Evolutionary conservation across 92 coral and sea anemone genomes (phyloP).

Genomic region (Zoanthus gigantus): DNA sequence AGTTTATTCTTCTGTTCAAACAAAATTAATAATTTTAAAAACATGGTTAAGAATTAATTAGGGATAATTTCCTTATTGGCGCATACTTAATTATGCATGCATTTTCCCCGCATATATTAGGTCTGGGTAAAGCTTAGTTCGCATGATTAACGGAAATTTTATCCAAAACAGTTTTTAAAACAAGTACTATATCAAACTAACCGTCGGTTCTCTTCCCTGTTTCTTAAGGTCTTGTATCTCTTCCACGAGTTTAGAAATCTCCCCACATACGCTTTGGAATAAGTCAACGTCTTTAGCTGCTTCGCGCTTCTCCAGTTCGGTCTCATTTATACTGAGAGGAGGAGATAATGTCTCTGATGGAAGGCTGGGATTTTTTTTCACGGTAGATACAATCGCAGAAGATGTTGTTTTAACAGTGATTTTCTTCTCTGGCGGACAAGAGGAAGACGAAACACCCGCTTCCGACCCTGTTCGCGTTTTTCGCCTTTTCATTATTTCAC

Average conservation of each 20-base stretch:
- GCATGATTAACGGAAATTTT: too few species aligned
- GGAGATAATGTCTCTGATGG: constrained; percentile 53
- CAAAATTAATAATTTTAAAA: too few species aligned
- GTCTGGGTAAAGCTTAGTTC: too few species aligned
- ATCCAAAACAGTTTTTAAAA: too few species aligned
- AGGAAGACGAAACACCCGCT: constrained; percentile 65
- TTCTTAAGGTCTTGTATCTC: constrained; percentile 84
- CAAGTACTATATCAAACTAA: constrained; percentile 5
- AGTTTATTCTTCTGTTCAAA: too few species aligned
- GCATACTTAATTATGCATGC: too few species aligned
- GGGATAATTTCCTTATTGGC: too few species aligned
- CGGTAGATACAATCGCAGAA: constrained; percentile 31
- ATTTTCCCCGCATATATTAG: too few species aligned
- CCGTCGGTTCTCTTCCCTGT: constrained; percentile 61
- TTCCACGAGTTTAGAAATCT: constrained; percentile 81
- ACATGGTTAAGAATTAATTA: too few species aligned
- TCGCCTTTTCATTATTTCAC: constrained; percentile 80
- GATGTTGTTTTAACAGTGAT: constrained; percentile 56
- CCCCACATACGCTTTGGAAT: constrained; percentile 85
- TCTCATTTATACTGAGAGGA: constrained; percentile 61
- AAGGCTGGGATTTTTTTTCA: constrained; percentile 58
- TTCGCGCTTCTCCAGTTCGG: constrained; percentile 80
- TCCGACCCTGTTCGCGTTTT: constrained; percentile 83
- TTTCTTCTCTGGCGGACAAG: constrained; percentile 77
- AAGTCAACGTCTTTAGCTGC: constrained; percentile 77